Conservation (phyloP, 2,113 vertebrate species). For the Saccopteryx leptura region DNA sequence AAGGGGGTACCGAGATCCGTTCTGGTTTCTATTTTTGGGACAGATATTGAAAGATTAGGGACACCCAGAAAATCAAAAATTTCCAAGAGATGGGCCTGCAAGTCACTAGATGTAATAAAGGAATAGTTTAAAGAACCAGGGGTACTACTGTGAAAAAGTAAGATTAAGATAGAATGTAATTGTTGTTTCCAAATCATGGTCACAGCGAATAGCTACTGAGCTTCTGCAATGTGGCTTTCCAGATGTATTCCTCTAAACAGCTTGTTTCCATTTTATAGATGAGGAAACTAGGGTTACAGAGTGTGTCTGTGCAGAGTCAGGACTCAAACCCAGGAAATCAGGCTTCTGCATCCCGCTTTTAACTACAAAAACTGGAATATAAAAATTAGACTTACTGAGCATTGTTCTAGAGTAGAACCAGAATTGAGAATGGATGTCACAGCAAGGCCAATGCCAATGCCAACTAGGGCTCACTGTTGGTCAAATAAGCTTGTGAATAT, state of each 20-base stretch:
- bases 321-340: neutral
- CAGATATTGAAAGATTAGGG: neutral
- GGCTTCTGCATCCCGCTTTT: neutral
- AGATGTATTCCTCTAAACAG: neutral
- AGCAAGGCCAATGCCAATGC: neutral
- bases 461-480: neutral
- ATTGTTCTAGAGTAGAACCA: neutral
- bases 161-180: neutral
- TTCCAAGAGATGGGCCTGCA: neutral
- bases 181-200: neutral
- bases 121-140: neutral
- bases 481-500: too few relatives aligned
- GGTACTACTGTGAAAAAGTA: neutral
- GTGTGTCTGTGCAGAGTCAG: neutral
- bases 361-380: neutral
- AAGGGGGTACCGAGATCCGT: neutral
- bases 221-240: neutral
- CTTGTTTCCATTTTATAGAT: neutral
- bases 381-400: neutral
- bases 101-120: neutral
- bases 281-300: neutral
- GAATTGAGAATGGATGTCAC: neutral
- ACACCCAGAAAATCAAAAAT: neutral
- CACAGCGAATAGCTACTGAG: neutral
- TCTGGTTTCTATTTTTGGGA: neutral